A percentile compares a stretch with the other conserved stretches of the same genome.
These are phyloP conservation scores for Oconnorella tubifera DNA, from an alignment of 2,888 invertebrate genomes.

Conservation along the genomic window DNA sequence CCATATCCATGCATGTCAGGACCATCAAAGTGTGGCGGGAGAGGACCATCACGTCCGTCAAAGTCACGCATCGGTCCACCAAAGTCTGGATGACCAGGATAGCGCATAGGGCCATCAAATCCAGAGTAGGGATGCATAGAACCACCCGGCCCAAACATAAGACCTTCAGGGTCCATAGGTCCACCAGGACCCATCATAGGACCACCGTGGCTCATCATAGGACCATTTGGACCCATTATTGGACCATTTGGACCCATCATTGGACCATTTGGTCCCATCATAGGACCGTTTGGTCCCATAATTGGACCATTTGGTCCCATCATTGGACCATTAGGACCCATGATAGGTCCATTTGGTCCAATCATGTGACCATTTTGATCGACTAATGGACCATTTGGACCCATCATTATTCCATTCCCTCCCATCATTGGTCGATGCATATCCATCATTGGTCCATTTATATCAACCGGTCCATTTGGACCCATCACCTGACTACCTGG, in stretches of 20 bases:
- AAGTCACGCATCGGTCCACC: constrained; percentile 14
- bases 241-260: constrained; percentile 13
- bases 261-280: constrained; percentile 20
- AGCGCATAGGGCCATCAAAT: constrained; percentile 21
- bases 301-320: constrained; percentile 14
- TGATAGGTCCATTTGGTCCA: constrained; percentile 8
- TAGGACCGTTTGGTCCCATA: constrained; percentile 16
- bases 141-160: constrained; percentile 33
- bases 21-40: constrained; percentile 7
- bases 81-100: constrained; percentile 9
- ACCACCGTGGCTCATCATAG: constrained; percentile 25
- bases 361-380: constrained; percentile 2
- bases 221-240: constrained; percentile 18
- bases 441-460: not conserved
- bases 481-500: constrained; percentile 12
- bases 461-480: not conserved
- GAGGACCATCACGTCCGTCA: constrained; percentile 9
- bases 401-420: constrained; percentile 15
- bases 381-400: constrained; percentile 19
- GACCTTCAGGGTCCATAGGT: constrained; percentile 18
- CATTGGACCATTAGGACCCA: constrained; percentile 18
- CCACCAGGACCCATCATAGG: constrained; percentile 24
- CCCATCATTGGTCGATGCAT: constrained; percentile 16
- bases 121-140: constrained; percentile 23
- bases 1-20: constrained; percentile 7